Evolutionary conservation across 1,140 invertebrate species (phyloP).

Genomic region (Pseudomyrmex flavicornis): DNA sequence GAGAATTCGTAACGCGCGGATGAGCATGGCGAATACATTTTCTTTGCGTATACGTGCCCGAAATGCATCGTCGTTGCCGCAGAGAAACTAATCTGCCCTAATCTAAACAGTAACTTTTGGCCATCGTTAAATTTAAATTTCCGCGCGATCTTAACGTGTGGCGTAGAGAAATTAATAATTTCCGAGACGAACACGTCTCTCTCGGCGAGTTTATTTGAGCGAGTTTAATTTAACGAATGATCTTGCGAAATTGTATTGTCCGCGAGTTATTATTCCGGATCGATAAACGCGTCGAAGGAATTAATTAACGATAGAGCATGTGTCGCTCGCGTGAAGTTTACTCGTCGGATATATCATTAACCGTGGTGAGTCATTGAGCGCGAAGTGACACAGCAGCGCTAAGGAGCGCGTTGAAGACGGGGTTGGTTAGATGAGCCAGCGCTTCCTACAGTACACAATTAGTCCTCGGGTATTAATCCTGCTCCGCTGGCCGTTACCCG

Average conservation of each 20-base stretch:
- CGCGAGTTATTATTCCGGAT: background rate
- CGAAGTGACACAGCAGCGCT: conserved; percentile 48
- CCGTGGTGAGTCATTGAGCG: conserved; percentile 52
- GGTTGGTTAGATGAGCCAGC: conserved; percentile 70
- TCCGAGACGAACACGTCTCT: background rate
- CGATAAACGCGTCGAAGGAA: background rate
- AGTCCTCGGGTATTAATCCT: conserved; percentile 81
- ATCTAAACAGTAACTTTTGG: conserved; percentile 23
- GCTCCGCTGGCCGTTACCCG: conserved; percentile 76
- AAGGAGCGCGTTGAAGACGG: conserved; percentile 61
- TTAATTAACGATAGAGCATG: background rate
- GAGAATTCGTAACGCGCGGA: conserved; percentile 57
- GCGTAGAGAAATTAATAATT: background rate
- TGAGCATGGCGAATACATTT: conserved; percentile 28
- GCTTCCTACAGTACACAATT: conserved; percentile 80
- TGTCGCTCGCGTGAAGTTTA: conserved; percentile 19
- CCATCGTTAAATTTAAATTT: conserved; percentile 35
- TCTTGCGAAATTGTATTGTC: background rate
- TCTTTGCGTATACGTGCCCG: conserved; percentile 43
- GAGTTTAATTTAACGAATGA: background rate
- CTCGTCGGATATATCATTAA: conserved; percentile 58
- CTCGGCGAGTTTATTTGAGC: background rate
- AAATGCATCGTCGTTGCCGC: conserved; percentile 29
- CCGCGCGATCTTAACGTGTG: background rate
- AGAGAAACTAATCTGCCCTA: conserved; percentile 3